Percentiles rank a stretch among this genome's conserved stretches.
Evolutionary conservation across 2,888 invertebrate genomes (phyloP).

Genomic region (Holacanthella duospinosa): DNA sequence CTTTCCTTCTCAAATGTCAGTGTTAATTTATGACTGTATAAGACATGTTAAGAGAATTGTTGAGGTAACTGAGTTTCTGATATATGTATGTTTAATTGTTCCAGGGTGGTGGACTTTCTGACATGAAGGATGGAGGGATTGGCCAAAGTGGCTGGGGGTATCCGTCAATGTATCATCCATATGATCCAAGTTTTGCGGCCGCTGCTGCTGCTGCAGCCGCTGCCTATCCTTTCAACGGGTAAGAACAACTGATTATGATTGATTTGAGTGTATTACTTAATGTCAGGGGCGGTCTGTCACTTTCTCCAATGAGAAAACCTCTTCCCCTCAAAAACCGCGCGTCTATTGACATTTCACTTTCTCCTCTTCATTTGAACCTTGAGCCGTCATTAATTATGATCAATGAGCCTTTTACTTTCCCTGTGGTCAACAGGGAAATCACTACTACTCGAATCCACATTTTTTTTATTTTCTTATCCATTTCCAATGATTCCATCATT

Average conservation of each 20-base stretch:
- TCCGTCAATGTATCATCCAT: constrained; percentile 83
- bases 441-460: background rate
- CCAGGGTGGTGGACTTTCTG: constrained; percentile 31
- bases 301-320: constrained; percentile 17
- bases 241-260: constrained; percentile 46
- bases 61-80: background rate
- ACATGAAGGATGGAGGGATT: constrained; percentile 47
- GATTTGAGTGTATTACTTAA: constrained; percentile 20
- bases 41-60: background rate
- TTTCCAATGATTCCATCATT: background rate
- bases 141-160: constrained; percentile 80
- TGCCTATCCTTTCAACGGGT: constrained; percentile 91
- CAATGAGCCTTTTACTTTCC: constrained; percentile 34
- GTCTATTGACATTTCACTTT: background rate
- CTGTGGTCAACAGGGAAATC: constrained; percentile 2
- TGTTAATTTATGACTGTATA: background rate
- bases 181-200: constrained; percentile 50
- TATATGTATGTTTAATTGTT: constrained; percentile 3
- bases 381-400: constrained; percentile 33
- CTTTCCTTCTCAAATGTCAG: no score
- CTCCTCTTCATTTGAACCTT: background rate
- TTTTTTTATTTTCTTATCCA: background rate
- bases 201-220: constrained; percentile 61
- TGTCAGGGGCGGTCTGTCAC: constrained; percentile 22
- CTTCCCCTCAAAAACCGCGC: constrained; percentile 13